Evolutionary conservation across 2,797 vertebrate genomes (phyloP), one percentile per base, ranked within the genome.

Genomic region (Protonibea diacanthus): DNA sequence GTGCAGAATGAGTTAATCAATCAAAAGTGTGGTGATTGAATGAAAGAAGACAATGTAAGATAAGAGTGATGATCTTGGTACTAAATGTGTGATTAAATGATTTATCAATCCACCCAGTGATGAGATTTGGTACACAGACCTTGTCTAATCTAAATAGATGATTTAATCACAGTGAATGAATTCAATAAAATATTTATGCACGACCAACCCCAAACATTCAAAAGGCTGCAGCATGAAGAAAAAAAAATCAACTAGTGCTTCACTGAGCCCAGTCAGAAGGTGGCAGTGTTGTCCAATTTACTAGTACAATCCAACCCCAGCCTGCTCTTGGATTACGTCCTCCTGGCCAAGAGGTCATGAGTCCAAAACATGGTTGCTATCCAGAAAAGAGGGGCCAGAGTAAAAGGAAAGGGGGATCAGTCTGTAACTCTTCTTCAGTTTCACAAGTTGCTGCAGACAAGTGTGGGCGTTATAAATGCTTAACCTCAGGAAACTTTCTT

Each of bases 351-450:
- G 67, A 71, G 86, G 84, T 86, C 79, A 81, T 70, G 82, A 88
- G 75, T 66, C 61, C 76, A 80, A 86, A 84, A 83, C 67, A 87
- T 92, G 91, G 88, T 88, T 79, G 73, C 27, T 45, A 47, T 90
- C 88, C 86, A 91, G 75, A 33, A 71, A 69, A 51, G 61, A 86
- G 81, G 66, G 74, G 71, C 78, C 72, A 67, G 61, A 65, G 9
- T 62, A 20, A 63, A 58, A 74, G 74, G 49, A 71, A 53, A 71
- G 81, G 21, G 59, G 55, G n/a, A 47, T 61, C 18, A 33, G 59
- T 68, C 56, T 76, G 70, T 56, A 86, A 76, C 81, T 76, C 58
- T 49, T 68, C 69, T 80, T 68, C 42, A 62, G 58, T 82, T 85
- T 78, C 60, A 77, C 33, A 9, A 66, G 65, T 1, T 40, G 38